Base-by-base conservation (phyloP, 2,797 vertebrate genomes). In the Pelochelys cantorii region DNA sequence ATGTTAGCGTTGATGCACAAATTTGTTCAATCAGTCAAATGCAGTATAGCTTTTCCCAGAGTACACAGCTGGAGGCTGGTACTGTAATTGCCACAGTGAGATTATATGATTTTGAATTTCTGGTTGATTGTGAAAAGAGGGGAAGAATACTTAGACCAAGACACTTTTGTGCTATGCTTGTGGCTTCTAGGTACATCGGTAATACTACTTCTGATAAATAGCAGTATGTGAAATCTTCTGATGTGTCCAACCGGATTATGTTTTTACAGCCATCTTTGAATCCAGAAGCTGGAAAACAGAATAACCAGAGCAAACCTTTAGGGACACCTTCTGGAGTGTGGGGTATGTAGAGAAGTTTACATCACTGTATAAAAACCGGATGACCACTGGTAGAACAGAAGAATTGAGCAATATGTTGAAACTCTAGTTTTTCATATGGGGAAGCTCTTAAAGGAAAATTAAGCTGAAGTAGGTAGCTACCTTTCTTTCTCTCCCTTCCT, bases 241-340 rank as follows among this genome's bases (percentile, higher is more conserved):
- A 1, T 88, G 1, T 9, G 53, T 37, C 91, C 1, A 53, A 53
- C 78, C 89, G 25, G 22, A 1, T 96, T 93, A n/a, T 96, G 68
- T 96, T 87, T 96, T 95, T 96, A 81, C 94, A 99, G 99, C 99
- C 99, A 96, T 99, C 99, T 97, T 98, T 99, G 98, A 99, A 99
- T 98, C 99, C 99, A 97, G 99, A 99, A 98, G 99, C 99, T 98
- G 99, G 99, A 98, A 99, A 99, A 98, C 98, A 99, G 93, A 98
- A 97, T 96, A 98, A 98, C 98, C 99, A 98, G 98, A 98, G 98
- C 97, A 99, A 99, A 98, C 98, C 99, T 91, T 98, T 99, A 96
- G 99, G 99, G 95, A 99, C 99, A 90, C 99, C 99, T 96, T 99
- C 99, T 97, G 99, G 99, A 99, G 99, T 99, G 92, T 99, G 99